Conservation (phyloP, 2,797 vertebrate species). For the Gorsachius magnificus region DNA sequence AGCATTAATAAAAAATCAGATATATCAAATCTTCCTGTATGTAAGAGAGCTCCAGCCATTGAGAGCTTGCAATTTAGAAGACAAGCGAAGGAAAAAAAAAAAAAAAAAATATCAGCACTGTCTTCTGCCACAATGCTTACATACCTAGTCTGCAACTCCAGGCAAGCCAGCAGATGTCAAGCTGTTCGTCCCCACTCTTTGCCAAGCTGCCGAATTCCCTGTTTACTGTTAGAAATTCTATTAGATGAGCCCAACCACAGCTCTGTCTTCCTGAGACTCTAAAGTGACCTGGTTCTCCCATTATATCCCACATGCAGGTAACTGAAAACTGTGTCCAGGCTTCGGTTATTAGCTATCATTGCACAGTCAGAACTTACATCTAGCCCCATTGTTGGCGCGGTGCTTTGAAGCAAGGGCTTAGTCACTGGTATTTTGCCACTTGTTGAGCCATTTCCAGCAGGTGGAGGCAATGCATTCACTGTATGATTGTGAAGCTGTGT, state of each 20-base stretch:
- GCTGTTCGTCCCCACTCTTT: neutral
- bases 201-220: neutral
- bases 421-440: constrained; percentile 35
- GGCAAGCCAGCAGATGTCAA: neutral
- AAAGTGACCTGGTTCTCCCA: neutral
- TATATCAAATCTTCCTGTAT: neutral
- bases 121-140: neutral
- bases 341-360: neutral
- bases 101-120: neutral
- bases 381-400: constrained; percentile 62
- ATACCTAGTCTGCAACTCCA: neutral
- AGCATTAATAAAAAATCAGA: neutral
- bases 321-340: neutral
- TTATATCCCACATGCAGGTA: neutral
- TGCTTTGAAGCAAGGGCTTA: constrained; percentile 66
- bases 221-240: neutral
- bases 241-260: neutral
- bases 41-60: neutral
- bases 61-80: neutral
- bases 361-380: constrained; percentile 84
- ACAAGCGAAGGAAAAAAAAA: neutral
- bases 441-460: constrained; percentile 35
- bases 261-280: neutral
- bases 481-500: constrained; percentile 74
- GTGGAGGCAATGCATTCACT: constrained; percentile 72